Evolutionary conservation across 92 coral and sea anemone species (phyloP).

Genomic region (Parazoanthus atlanticus): DNA sequence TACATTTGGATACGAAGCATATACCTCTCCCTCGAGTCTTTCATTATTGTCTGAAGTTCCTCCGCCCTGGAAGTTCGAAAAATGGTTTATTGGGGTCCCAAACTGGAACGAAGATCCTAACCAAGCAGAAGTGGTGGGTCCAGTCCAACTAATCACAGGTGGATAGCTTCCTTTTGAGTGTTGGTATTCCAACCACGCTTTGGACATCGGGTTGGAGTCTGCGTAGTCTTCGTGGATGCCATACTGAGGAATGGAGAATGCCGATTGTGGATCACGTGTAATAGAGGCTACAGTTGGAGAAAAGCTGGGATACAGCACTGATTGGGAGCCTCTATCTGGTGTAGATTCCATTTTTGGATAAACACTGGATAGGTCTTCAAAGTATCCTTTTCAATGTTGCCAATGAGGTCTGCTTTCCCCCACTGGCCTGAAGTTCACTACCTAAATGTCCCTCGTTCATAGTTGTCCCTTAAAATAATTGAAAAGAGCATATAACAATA

Average conservation of each 20-base stretch:
- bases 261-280: slow-evolving; percentile 5
- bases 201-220: slow-evolving; percentile 21
- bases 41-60: background rate
- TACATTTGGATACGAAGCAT: background rate
- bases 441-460: background rate
- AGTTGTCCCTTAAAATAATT: background rate
- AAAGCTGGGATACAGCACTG: background rate
- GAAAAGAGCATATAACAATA: background rate
- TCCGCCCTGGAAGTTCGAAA: background rate
- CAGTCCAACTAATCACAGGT: background rate
- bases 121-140: background rate
- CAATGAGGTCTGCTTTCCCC: background rate
- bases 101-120: background rate
- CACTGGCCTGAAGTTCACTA: background rate
- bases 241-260: background rate
- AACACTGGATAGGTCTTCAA: background rate
- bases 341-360: background rate
- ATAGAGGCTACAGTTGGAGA: background rate
- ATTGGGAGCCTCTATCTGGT: background rate
- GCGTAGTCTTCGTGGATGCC: background rate
- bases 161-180: background rate
- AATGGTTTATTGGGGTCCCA: background rate
- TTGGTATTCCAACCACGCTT: slow-evolving; percentile 32
- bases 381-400: background rate
- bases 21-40: background rate